Percentiles rank a stretch among this genome's conserved stretches.
These are phyloP conservation scores for Salvelinus alpinus DNA, from an alignment of 2,113 vertebrate species.

Conservation along the genomic window DNA sequence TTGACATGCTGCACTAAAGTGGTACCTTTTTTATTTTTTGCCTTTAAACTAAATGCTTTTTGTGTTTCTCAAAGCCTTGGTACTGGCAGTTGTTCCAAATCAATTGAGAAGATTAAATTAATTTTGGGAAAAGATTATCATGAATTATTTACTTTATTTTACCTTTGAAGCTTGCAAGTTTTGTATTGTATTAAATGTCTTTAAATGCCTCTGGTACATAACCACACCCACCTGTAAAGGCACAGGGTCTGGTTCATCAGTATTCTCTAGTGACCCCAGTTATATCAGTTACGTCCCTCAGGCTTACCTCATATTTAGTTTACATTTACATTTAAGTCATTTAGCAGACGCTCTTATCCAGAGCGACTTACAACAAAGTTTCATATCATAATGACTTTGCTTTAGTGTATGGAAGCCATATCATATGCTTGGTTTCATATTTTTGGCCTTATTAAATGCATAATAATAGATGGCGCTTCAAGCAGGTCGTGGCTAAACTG, in stretches of 20 bases:
- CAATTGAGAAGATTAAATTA: constrained; percentile 30
- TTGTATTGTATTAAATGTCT: constrained; percentile 7
- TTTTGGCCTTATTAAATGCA: constrained; percentile 16
- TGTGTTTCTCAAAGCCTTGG: not conserved
- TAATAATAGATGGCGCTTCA: constrained; percentile 35
- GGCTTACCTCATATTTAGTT: not conserved
- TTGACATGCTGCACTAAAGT: not conserved
- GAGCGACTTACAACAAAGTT: not conserved
- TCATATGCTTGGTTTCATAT: constrained; percentile 26
- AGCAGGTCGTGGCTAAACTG: constrained; percentile 2
- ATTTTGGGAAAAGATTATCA: not conserved
- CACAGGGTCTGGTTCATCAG: constrained; percentile 15
- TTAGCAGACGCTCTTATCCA: too few relatives aligned
- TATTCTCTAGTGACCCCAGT: constrained; percentile 14
- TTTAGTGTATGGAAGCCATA: constrained; percentile 20
- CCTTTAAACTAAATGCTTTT: not conserved
- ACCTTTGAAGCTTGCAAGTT: constrained; percentile 49
- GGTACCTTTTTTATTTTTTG: not conserved
- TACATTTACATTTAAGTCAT: too few relatives aligned
- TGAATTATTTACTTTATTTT: constrained; percentile 20
- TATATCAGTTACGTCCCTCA: not conserved
- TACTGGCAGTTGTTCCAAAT: constrained; percentile 24
- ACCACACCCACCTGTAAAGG: constrained; percentile 24
- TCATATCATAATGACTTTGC: not conserved
- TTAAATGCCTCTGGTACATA: constrained; percentile 32